Conservation (phyloP, 2,797 vertebrate genomes). For the Ficedula albicollis region DNA sequence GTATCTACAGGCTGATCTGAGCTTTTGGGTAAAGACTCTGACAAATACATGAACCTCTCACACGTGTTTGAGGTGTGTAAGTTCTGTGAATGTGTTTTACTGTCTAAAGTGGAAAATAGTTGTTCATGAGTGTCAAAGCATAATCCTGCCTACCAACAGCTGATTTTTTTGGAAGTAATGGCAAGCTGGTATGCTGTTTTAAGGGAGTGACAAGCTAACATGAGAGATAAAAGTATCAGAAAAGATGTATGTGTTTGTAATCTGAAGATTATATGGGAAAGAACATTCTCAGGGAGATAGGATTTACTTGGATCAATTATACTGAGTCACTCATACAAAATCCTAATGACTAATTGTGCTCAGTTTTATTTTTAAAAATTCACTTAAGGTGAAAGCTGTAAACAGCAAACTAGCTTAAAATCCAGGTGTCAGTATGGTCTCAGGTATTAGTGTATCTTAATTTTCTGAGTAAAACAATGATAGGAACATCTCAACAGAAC, state of each 20-base stretch:
- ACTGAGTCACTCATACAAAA: background rate
- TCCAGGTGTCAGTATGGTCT: background rate
- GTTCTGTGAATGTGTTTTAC: background rate
- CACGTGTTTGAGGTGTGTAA: background rate
- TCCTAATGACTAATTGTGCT: background rate
- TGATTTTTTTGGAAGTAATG: background rate
- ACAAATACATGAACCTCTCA: background rate
- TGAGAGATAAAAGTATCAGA: background rate
- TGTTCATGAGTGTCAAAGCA: background rate
- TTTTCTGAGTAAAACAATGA: background rate
- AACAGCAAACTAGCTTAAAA: background rate
- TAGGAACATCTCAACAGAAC: background rate
- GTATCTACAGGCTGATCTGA: background rate
- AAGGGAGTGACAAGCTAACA: background rate
- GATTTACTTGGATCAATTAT: background rate
- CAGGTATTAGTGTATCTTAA: fast-evolving
- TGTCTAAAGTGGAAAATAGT: background rate
- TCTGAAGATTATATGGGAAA: background rate
- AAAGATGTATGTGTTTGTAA: background rate
- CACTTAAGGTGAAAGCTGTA: background rate
- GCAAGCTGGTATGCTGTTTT: background rate
- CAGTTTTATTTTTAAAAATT: background rate
- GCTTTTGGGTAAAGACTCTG: background rate
- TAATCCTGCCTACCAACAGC: background rate
- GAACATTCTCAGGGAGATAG: background rate